These are phyloP conservation scores for Polypterus bichir DNA, from an alignment of 2,113 vertebrate genomes.

Conservation along the genomic window DNA sequence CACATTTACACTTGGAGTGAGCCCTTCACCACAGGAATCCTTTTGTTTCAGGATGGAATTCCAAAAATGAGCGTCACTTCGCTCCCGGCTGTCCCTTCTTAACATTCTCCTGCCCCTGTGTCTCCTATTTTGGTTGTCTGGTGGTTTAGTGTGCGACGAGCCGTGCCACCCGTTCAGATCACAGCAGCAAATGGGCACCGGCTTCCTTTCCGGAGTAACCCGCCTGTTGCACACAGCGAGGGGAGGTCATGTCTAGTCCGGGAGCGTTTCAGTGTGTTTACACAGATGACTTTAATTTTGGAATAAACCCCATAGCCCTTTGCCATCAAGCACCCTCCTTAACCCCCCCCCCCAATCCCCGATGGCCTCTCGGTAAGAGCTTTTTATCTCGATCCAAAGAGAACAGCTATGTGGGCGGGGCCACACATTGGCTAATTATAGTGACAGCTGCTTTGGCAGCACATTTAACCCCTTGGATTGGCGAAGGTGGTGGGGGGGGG, in stretches of 20 bases:
- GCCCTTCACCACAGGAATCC: too few relatives aligned
- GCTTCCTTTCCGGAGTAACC: too few relatives aligned
- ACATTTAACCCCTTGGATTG: slow-evolving; percentile 9
- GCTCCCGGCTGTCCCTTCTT: too few relatives aligned
- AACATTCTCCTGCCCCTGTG: too few relatives aligned
- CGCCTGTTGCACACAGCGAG: neutral
- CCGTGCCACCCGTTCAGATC: too few relatives aligned
- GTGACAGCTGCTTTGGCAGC: slow-evolving; percentile 24
- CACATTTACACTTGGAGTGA: too few relatives aligned
- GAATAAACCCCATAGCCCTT: neutral
- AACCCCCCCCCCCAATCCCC: slow-evolving; percentile 2
- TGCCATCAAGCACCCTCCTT: neutral
- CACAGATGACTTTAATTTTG: slow-evolving; percentile 26
- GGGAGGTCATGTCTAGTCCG: slow-evolving; percentile 20
- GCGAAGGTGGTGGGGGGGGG: slow-evolving; percentile 7
- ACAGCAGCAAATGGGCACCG: too few relatives aligned
- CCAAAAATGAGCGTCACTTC: too few relatives aligned
- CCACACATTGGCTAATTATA: slow-evolving; percentile 24
- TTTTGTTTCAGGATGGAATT: too few relatives aligned
- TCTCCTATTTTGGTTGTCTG: too few relatives aligned
- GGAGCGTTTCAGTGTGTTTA: slow-evolving; percentile 18
- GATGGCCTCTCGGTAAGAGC: too few relatives aligned
- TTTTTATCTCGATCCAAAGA: slow-evolving; percentile 21
- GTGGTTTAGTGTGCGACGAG: too few relatives aligned
- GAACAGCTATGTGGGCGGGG: slow-evolving; percentile 21